Conservation (phyloP, 2,797 vertebrate species). For the Avahi laniger region DNA sequence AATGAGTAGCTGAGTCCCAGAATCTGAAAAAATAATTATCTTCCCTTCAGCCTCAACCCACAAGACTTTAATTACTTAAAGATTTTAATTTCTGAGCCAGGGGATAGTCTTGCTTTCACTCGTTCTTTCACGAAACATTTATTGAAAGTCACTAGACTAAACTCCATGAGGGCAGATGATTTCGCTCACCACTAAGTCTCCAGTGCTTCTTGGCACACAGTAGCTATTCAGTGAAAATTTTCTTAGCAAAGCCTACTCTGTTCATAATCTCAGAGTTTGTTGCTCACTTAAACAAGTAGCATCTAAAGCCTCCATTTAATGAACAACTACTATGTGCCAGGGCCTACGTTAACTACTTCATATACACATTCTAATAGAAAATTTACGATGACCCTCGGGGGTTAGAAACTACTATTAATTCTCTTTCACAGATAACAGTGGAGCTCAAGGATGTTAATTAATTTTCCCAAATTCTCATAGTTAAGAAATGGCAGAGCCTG, state of each 20-base stretch:
- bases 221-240: not conserved
- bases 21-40: constrained; percentile 9
- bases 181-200: not conserved
- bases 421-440: not conserved
- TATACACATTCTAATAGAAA: constrained; percentile 4
- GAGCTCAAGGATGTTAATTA: not conserved
- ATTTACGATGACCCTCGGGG: not conserved
- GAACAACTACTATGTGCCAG: not conserved
- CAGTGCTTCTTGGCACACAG: not conserved
- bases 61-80: not conserved
- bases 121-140: not conserved
- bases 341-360: not conserved
- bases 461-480: constrained; percentile 16
- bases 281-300: not conserved
- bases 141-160: not conserved
- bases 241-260: not conserved
- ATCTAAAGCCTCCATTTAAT: constrained; percentile 3
- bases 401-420: constrained; percentile 12
- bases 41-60: not conserved
- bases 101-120: not conserved
- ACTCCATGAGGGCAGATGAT: not conserved
- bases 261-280: not conserved
- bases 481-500: constrained; percentile 17
- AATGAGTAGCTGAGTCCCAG: not conserved
- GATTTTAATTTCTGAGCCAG: not conserved